Conservation (phyloP, 2,888 invertebrate species). For the Eledona agricola region DNA sequence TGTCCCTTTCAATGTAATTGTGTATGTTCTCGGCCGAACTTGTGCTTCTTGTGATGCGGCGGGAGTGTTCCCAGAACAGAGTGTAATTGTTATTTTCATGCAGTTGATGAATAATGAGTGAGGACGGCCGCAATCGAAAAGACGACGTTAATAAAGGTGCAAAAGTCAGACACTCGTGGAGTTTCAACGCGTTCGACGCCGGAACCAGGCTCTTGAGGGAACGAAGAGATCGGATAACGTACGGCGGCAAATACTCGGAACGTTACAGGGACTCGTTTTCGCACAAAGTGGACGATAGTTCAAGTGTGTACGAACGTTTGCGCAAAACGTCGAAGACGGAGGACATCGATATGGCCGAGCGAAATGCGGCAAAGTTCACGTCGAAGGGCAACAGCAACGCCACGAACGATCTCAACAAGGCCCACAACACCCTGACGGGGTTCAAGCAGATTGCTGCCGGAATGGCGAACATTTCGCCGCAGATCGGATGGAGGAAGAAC, state of each 20-base stretch:
- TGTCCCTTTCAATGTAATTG: constrained; percentile 29
- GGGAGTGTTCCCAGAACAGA: constrained; percentile 25
- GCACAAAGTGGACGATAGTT: constrained; percentile 46
- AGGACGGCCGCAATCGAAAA: constrained; percentile 24
- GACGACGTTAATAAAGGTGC: constrained; percentile 14
- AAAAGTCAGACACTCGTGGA: constrained; percentile 26
- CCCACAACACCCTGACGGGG: constrained; percentile 64
- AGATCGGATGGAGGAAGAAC: constrained; percentile 48
- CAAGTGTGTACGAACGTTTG: constrained; percentile 48
- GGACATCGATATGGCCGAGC: constrained; percentile 48
- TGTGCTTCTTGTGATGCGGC: constrained; percentile 38
- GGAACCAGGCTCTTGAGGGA: constrained; percentile 54
- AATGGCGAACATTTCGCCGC: constrained; percentile 44
- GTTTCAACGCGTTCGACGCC: constrained; percentile 45
- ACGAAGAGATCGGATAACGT: constrained; percentile 55
- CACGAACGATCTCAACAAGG: constrained; percentile 59
- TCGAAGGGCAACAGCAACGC: constrained; percentile 55
- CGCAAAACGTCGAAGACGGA: constrained; percentile 33
- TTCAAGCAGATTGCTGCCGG: constrained; percentile 66
- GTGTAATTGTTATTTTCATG: constrained; percentile 42
- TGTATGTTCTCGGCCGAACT: constrained; percentile 28
- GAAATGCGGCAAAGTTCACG: constrained; percentile 50
- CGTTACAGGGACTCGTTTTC: constrained; percentile 57
- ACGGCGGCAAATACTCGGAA: constrained; percentile 59
- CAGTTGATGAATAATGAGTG: constrained; percentile 52